Base-by-base conservation (phyloP, 2,113 vertebrate species). In the Gymnogyps californianus region DNA sequence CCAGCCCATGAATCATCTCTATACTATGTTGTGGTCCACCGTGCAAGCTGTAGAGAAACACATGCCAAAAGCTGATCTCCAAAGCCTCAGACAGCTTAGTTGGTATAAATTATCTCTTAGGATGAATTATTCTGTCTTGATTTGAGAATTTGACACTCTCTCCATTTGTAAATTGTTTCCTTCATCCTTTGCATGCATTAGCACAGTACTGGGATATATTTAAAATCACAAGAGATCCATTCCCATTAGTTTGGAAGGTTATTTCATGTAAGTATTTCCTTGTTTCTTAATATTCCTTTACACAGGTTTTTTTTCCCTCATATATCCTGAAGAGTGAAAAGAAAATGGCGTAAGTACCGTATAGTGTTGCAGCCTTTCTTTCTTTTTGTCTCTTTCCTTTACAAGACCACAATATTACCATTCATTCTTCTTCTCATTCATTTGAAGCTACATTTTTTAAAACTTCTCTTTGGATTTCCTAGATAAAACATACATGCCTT, bases 91-190 rank as follows among this genome's bases (percentile, higher is more conserved):
- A 85, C 62, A 91, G 70, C 78, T 94, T 94, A 92, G 88, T 86
- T 6, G 1, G 84, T 91, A 93, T 95, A 94, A 95, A 95, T 96
- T 95, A 88, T 94, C 93, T 93, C 85, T 85, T 72, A 85, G 74
- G 75, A 93, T 96, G 85, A 93, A 96, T 95, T 96, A 93, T 91
- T 90, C 96, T 77, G 66, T 79, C 90, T 85, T 94, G 93, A 94
- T 87, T 90, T 84, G 83, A 0, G 9, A 90, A 82, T 89, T 78
- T 89, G 83, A 95, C 95, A 84, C 80, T 61, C 51, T 82, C 42
- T 40, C 70, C 66, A 85, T 89, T 96, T 92, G 57, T 87, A 94
- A 82, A 44, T 89, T 91, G 52, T 69, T 95, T 93, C 84, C 84
- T 93, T 93, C 95, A 93, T 82, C 67, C 58, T 88, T 69, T 86